These are phyloP conservation scores for Microtus agrestis DNA, from an alignment of 2,797 vertebrate species.

Conservation along the genomic window DNA sequence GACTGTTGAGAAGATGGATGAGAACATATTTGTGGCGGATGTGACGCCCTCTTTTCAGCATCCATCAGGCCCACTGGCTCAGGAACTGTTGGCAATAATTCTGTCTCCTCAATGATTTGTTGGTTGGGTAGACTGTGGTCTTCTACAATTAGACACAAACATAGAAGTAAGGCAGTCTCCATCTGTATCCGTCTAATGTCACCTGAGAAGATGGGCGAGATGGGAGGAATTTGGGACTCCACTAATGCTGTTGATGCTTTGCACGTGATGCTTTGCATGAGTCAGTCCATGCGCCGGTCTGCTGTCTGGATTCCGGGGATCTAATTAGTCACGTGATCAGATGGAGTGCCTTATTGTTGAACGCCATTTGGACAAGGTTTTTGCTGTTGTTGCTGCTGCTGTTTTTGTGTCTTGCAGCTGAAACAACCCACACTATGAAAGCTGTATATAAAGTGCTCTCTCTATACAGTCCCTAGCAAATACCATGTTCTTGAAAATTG, in stretches of 20 bases:
- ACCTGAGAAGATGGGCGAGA: background rate
- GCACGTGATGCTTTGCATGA: too few relatives aligned
- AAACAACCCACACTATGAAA: background rate
- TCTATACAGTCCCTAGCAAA: background rate
- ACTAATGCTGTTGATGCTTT: background rate
- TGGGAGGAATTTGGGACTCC: background rate
- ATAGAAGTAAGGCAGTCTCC: accelerated
- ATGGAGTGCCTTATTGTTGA: background rate
- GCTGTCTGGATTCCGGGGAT: background rate
- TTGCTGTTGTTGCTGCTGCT: background rate
- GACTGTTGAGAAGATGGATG: background rate
- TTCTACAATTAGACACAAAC: background rate
- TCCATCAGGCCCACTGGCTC: background rate
- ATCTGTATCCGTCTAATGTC: background rate
- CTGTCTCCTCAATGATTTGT: background rate
- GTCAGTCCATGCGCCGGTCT: background rate
- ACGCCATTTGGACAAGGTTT: background rate
- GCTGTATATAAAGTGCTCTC: background rate
- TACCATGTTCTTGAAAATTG: background rate
- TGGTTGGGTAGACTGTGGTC: background rate
- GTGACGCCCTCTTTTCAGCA: background rate
- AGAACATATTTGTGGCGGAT: background rate
- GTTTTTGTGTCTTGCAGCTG: background rate
- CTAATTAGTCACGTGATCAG: background rate
- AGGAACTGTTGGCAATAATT: background rate